Conservation (phyloP, 2,797 vertebrate genomes). For the Phylloscopus collybita region DNA sequence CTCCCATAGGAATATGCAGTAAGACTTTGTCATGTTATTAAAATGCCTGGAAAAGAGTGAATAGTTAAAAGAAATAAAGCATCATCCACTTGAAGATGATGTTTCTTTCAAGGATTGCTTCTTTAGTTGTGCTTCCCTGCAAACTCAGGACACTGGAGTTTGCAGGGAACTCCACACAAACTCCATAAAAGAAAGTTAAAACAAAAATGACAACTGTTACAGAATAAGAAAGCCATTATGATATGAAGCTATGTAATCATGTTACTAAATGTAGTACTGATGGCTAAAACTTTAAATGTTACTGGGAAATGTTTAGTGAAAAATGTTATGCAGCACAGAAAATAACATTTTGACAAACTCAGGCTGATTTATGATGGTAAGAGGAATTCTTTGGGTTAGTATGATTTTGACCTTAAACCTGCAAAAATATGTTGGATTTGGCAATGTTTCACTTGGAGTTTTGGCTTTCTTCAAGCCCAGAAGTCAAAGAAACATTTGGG, state of each 20-base stretch:
- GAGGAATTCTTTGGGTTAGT: constrained; percentile 49
- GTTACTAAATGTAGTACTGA: not conserved
- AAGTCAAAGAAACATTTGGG: constrained; percentile 65
- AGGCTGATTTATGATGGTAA: constrained; percentile 57
- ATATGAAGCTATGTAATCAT: not conserved
- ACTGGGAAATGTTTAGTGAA: not conserved
- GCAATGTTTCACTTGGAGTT: constrained; percentile 48
- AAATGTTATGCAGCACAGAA: not conserved
- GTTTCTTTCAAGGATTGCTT: not conserved
- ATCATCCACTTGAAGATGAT: not conserved
- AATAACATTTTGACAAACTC: constrained; percentile 47
- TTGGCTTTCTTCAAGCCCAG: constrained; percentile 60
- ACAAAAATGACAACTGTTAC: not conserved
- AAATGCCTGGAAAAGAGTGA: not conserved
- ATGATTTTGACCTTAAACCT: constrained; percentile 67
- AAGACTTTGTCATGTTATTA: not conserved
- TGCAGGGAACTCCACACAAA: too few species aligned
- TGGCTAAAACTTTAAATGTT: not conserved
- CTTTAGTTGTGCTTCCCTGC: not conserved
- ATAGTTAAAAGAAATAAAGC: not conserved
- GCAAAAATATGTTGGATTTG: constrained; percentile 64
- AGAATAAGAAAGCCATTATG: not conserved
- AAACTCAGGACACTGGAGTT: not conserved
- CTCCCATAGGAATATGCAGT: not conserved
- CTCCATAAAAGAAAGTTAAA: not conserved